Percentiles rank a stretch among this genome's conserved stretches.
Conservation (phyloP, 2,113 vertebrate genomes). For the Psettodes erumei region DNA sequence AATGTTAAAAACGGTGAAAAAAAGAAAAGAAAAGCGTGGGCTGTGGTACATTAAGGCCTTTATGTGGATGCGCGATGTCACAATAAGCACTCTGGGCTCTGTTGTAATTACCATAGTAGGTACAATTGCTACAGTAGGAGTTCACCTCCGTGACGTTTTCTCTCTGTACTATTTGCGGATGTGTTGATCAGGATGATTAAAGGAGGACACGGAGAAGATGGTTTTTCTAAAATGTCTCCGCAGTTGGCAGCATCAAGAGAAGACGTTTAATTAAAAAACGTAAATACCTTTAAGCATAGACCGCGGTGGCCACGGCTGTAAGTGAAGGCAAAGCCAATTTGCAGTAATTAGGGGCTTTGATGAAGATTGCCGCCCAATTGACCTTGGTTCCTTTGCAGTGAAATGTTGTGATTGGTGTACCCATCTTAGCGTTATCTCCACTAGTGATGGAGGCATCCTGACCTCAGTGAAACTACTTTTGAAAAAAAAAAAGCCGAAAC, state of each 20-base stretch:
- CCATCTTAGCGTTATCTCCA: neutral
- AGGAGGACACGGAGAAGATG: neutral
- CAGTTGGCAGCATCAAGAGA: neutral
- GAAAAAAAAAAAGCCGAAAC: neutral
- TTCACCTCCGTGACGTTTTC: slow-evolving; percentile 17
- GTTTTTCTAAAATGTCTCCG: slow-evolving; percentile 12
- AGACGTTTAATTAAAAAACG: slow-evolving; percentile 10
- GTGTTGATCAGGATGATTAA: slow-evolving; percentile 28
- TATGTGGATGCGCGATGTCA: slow-evolving; percentile 10
- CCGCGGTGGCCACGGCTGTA: neutral
- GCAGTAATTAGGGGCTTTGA: neutral
- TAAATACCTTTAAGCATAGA: neutral
- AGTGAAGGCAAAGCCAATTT: neutral
- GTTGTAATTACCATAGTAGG: slow-evolving; percentile 36
- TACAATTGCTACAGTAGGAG: slow-evolving; percentile 5
- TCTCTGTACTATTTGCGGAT: slow-evolving; percentile 18
- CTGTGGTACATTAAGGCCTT: slow-evolving; percentile 6
- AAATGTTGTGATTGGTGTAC: neutral
- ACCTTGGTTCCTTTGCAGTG: slow-evolving; percentile 12
- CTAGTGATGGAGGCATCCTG: neutral
- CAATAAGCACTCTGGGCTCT: slow-evolving; percentile 3
- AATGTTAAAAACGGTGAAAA: neutral
- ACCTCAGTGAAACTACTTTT: slow-evolving; percentile 3
- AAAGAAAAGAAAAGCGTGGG: slow-evolving; percentile 14
- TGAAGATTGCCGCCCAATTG: neutral